These are phyloP conservation scores for Reticulitermes speratus DNA, from an alignment of 1,140 invertebrate genomes.

Conservation along the genomic window DNA sequence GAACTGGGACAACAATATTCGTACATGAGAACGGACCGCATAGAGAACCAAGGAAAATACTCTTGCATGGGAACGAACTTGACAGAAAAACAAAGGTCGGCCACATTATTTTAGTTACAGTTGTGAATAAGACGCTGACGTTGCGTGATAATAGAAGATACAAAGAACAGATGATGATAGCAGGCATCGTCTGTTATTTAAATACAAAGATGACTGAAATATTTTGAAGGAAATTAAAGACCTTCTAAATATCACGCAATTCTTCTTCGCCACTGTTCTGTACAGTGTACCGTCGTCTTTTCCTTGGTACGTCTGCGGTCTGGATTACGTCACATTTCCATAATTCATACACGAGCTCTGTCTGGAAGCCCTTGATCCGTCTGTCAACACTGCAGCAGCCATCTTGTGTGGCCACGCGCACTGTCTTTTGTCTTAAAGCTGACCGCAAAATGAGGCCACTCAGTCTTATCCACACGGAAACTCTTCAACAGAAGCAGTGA, in stretches of 20 bases:
- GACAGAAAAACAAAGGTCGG: too few species aligned
- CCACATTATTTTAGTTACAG: too few species aligned
- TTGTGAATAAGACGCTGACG: too few species aligned
- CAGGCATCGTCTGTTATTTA: too few species aligned
- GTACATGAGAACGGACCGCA: too few species aligned
- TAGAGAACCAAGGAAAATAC: too few species aligned
- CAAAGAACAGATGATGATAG: too few species aligned
- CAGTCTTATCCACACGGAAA: not conserved
- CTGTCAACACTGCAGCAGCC: constrained; percentile 8
- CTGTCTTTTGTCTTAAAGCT: not conserved
- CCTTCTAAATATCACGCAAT: not conserved
- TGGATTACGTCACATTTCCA: constrained; percentile 10
- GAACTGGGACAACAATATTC: too few species aligned
- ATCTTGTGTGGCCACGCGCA: not conserved
- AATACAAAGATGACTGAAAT: too few species aligned
- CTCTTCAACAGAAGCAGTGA: too few species aligned
- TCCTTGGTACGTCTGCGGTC: not conserved
- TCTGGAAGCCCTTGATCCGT: not conserved
- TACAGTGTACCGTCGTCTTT: not conserved
- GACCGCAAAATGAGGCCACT: not conserved
- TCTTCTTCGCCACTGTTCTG: not conserved
- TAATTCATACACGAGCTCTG: not conserved
- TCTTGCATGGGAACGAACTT: too few species aligned
- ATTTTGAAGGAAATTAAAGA: not conserved
- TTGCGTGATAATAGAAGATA: too few species aligned